Evolutionary conservation across 2,113 vertebrate species (phyloP).

Genomic region (Tenrec ecaudatus): DNA sequence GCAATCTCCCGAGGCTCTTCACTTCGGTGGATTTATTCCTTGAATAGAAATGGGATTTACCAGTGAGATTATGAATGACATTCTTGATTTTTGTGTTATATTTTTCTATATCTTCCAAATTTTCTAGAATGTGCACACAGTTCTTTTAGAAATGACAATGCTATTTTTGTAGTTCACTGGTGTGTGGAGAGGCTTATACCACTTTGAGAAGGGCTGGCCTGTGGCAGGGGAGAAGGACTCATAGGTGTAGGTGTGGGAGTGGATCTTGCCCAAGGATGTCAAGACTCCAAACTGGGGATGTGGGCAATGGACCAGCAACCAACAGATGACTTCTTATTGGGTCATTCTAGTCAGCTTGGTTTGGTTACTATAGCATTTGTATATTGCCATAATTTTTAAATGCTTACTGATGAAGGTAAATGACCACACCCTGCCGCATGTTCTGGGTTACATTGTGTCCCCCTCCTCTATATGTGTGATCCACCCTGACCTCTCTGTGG

Average conservation of each 20-base stretch:
- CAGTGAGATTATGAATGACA: conserved; percentile 13
- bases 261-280: not conserved
- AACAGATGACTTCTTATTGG: not conserved
- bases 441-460: not conserved
- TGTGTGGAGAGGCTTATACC: not conserved
- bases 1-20: not conserved
- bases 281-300: not conserved
- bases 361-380: not conserved
- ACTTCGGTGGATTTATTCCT: conserved; percentile 45
- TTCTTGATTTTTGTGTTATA: conserved; percentile 9
- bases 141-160: no score
- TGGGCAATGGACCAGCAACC: not conserved
- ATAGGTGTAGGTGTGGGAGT: not conserved
- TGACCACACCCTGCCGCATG: not conserved
- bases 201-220: not conserved
- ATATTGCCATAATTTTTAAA: not conserved
- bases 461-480: not conserved
- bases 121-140: no score
- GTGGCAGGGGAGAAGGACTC: not conserved
- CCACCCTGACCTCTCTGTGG: not conserved
- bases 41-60: conserved; percentile 44
- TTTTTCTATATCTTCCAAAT: not conserved
- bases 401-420: not conserved
- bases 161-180: no score
- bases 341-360: not conserved